Evolutionary conservation across 2,113 vertebrate species (phyloP), one percentile per base, ranked within the genome.

Genomic region (Brachyhypopomus gauderio): DNA sequence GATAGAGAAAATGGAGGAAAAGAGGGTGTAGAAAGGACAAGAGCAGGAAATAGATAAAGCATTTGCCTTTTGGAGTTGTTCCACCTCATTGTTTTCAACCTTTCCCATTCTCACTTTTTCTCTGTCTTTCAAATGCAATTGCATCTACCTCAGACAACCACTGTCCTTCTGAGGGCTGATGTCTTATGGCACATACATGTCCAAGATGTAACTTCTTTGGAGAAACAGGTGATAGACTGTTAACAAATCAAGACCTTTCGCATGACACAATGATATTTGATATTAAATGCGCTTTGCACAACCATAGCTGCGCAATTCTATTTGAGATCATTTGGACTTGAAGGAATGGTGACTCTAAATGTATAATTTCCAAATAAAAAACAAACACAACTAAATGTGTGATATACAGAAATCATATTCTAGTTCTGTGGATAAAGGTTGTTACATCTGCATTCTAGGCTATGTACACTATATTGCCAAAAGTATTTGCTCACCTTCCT

Each of bases 1-100:
- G 92, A 94, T 92, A 93, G 88, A 85, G 87, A 86, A 91, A 90
- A 92, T 88, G 85, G 86, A 86, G 90, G 88, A 84, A 89, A 75
- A 84, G 69, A 86, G 85, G 83, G 84, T 64, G 75, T 76, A 84
- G 85, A 83, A 86, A 86, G 72, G 69, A 25, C 22, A 69, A 84
- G 75, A 84, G 77, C 81, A 75, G 62, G 55, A 71, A 82, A 11
- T 84, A 92, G 92, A 93, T 92, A 92, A 93, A 92, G 89, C 81
- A 23, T 88, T 88, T 84, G 89, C 84, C 86, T 88, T 88, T 87
- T 90, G 88, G 91, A 92, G 92, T 93, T 85, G 89, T 92, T 93
- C 92, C 89, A 89, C 88, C 89, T 91, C 90, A 91, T 92, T 92
- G 91, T 94, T 91, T 82, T 82, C 58, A 78, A 71, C 75, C 83